Conservation (phyloP, 2,797 vertebrate genomes). For the Myripristis murdjan region DNA sequence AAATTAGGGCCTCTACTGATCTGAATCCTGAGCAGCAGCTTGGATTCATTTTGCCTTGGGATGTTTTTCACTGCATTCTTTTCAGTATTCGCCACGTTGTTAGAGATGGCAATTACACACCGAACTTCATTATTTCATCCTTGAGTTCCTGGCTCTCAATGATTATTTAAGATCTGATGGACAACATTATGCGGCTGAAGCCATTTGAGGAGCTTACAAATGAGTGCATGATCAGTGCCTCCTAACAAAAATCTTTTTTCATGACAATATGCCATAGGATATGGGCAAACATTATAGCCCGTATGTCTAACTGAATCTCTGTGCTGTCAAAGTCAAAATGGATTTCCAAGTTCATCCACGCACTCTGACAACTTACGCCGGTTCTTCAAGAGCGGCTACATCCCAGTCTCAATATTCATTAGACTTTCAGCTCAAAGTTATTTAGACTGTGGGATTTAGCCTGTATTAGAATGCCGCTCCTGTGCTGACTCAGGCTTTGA, state of each 20-base stretch:
- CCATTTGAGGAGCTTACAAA: neutral
- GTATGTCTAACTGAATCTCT: neutral
- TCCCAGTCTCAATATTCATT: constrained; percentile 34
- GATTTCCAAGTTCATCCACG: constrained; percentile 8
- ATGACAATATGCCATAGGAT: neutral
- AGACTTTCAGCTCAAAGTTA: constrained; percentile 39
- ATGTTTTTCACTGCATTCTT: neutral
- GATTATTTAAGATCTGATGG: neutral
- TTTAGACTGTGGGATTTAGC: constrained; percentile 43
- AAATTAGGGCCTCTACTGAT: neutral
- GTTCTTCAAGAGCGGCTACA: neutral
- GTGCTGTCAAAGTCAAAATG: neutral
- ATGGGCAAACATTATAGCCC: neutral
- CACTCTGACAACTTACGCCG: neutral
- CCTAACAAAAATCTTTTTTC: neutral
- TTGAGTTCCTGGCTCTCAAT: neutral
- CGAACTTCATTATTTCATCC: neutral
- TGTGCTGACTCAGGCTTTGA: constrained; percentile 62
- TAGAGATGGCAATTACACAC: neutral
- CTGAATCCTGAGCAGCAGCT: too few species aligned
- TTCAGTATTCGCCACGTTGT: neutral
- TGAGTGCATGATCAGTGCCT: neutral
- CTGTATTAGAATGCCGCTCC: constrained; percentile 62
- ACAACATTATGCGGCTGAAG: neutral
- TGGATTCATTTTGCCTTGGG: neutral